Conservation (phyloP, 2,888 invertebrate genomes). For the Stenoptilia bipunctidactyla region DNA sequence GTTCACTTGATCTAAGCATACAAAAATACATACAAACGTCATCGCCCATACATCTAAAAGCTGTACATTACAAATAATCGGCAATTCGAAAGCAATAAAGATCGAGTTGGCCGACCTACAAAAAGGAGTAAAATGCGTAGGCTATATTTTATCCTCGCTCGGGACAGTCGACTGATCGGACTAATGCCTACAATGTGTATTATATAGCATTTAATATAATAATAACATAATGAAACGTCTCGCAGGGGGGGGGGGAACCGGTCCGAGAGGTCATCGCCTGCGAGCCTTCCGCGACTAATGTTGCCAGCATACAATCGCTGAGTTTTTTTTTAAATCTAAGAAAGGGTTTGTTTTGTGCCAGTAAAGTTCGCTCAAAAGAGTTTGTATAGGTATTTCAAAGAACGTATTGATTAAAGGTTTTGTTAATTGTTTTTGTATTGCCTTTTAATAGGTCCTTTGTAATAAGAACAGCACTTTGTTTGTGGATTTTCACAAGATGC, state of each 20-base stretch:
- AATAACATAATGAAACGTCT: slow-evolving; percentile 71
- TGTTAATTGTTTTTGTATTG: too few relatives aligned
- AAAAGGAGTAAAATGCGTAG: slow-evolving; percentile 38
- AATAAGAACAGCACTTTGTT: too few relatives aligned
- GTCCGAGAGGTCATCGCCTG: slow-evolving; percentile 69
- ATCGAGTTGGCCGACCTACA: slow-evolving; percentile 35
- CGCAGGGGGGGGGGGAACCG: slow-evolving; percentile 48
- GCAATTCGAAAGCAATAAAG: slow-evolving; percentile 45
- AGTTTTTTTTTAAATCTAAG: too few relatives aligned
- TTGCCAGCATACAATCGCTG: slow-evolving; percentile 36
- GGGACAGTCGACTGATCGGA: slow-evolving; percentile 41
- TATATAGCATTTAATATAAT: slow-evolving; percentile 71
- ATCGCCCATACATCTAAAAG: too few relatives aligned
- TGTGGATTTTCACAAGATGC: too few relatives aligned
- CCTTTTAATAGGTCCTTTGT: too few relatives aligned
- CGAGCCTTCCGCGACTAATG: slow-evolving; percentile 63
- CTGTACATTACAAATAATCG: slow-evolving; percentile 29
- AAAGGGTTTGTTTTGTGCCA: too few relatives aligned
- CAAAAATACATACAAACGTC: too few relatives aligned
- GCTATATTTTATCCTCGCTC: slow-evolving; percentile 50
- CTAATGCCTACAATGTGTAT: slow-evolving; percentile 69
- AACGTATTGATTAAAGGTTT: too few relatives aligned
- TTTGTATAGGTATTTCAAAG: too few relatives aligned
- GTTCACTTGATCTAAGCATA: too few relatives aligned
- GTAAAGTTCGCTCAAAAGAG: too few relatives aligned